Conservation (phyloP, 2,888 invertebrate species). For the Tenthredo notha region DNA sequence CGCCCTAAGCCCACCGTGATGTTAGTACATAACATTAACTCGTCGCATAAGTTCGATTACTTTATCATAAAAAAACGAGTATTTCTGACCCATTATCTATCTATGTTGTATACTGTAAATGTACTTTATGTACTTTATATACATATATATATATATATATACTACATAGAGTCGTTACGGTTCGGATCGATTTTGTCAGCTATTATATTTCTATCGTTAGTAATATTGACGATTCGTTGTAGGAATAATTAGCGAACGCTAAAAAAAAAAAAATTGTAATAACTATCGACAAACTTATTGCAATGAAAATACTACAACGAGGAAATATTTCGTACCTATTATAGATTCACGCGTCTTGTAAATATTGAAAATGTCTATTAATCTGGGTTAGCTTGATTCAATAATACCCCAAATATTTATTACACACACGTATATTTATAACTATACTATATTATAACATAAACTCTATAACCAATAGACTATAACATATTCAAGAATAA, state of each 20-base stretch:
- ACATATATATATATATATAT: too few relatives aligned
- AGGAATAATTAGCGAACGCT: background rate
- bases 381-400: background rate
- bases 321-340: background rate
- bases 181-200: background rate
- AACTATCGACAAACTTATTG: background rate
- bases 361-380: background rate
- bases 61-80: background rate
- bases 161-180: background rate
- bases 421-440: background rate
- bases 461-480: background rate
- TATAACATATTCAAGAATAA: background rate
- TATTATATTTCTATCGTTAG: background rate
- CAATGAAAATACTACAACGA: too few relatives aligned
- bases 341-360: background rate
- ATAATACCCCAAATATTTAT: background rate
- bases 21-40: background rate
- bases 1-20: background rate
- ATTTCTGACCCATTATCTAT: constrained; percentile 4
- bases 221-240: background rate
- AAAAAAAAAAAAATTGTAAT: background rate
- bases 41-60: background rate
- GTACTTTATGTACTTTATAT: too few relatives aligned
- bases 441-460: background rate
- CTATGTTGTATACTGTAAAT: background rate